Percentiles rank a stretch among this genome's conserved stretches.
Evolutionary conservation across 1,140 invertebrate species (phyloP).

Genomic region (Danaus melanippus): DNA sequence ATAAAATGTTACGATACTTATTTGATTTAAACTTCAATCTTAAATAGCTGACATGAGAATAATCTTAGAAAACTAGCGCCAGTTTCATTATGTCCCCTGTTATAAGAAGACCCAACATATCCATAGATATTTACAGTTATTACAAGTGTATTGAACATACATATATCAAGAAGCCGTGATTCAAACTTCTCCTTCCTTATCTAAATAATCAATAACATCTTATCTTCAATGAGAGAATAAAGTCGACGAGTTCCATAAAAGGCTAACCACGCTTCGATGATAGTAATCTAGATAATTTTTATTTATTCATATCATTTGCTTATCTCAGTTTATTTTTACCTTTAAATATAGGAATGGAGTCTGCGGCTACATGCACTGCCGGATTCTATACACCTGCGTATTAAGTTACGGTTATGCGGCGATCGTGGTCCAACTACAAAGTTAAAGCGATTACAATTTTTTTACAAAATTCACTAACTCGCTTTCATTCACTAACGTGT

Average conservation of each 20-base stretch:
- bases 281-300: constrained; percentile 20
- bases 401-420: constrained; percentile 50
- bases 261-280: constrained; percentile 15
- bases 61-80: too few species aligned
- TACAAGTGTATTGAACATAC: too few species aligned
- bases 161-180: too few species aligned
- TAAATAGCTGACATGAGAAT: too few species aligned
- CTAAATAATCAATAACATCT: too few species aligned
- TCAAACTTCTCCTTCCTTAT: too few species aligned
- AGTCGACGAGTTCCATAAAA: constrained; percentile 12
- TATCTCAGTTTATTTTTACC: constrained; percentile 25
- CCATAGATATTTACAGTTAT: too few species aligned
- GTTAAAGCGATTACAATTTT: constrained; percentile 13
- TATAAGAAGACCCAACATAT: too few species aligned
- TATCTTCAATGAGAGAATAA: too few species aligned
- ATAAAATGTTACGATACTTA: too few species aligned
- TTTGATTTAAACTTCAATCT: too few species aligned
- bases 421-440: constrained; percentile 26
- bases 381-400: constrained; percentile 52
- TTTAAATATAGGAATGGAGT: constrained; percentile 30
- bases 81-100: too few species aligned
- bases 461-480: not conserved
- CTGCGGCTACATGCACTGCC: constrained; percentile 27
- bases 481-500: not conserved
- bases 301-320: constrained; percentile 23